Base-by-base conservation (phyloP, 2,797 vertebrate species). In the Microcaecilia unicolor region DNA sequence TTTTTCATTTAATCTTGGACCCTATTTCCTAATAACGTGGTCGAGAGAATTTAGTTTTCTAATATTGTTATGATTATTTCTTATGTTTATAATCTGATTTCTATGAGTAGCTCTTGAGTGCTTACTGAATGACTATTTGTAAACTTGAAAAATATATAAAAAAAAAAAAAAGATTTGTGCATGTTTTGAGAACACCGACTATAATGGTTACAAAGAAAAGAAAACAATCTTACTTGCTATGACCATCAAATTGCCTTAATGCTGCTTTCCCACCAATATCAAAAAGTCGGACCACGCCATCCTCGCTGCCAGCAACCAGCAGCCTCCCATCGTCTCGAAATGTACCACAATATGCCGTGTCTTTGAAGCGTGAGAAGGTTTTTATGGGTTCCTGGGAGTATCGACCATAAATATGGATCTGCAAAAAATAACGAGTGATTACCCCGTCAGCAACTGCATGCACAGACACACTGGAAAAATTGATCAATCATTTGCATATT, bases 361-460 rank as follows among this genome's bases (percentile, higher is more conserved):
- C 89, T 44, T 82, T 89, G 68, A 98, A 98, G 6, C 88, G 81
- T 2, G 88, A 92, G 58, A 94, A 98, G 0, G 87, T 77, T 68
- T 88, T 93, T 37, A 93, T 52, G 4, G 94, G 93, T 45, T 96
- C 91, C 55, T 91, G 91, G 9, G 95, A 95, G 41, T 91, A 92
- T 0, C 80, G 85, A 3, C 91, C 89, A 4, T 97, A 98, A 39
- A 98, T 70, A 47, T 98, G 92, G 55, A 98, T 74, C 95, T 98
- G 55, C 15, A 3, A 27, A 16, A 61, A n/a, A 48, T 44, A 51
- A 53, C 4, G 44, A 37, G 36, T 31, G 41, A 47, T n/a, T n/a
- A n/a, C n/a, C n/a, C n/a, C n/a, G n/a, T n/a, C n/a, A n/a, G n/a
- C n/a, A n/a, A n/a, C n/a, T n/a, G n/a, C n/a, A n/a, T n/a, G n/a